Evolutionary conservation across 1,140 invertebrate species (phyloP), one percentile per base, ranked within the genome.

Genomic region (Eciton burchellii): DNA sequence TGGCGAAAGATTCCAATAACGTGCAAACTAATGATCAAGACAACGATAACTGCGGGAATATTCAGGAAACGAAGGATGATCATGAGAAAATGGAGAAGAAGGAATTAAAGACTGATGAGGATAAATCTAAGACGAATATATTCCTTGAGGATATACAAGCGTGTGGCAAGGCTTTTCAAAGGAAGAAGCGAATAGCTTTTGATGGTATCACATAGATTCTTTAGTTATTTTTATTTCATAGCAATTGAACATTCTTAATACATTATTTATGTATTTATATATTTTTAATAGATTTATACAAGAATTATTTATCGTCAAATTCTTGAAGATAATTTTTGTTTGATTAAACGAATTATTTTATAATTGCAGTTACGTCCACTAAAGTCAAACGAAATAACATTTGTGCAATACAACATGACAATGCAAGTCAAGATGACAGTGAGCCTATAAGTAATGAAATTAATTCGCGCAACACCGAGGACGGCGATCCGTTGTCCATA

Each of bases 141-240:
- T 93, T 92, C 90, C 91, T 93, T 14, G 92, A 94, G 11, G 91
- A 92, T 16, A 85, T 91, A 56, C 93, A 94, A 49, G 83, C 90
- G 3, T 90, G 92, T 0, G 73, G 74, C 14, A 94, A 94, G 63
- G 92, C 88, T 12, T 94, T 93, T 68, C 92, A 93, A 84, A 76
- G 94, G 63, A 93, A 93, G 83, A 92, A 91, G 73, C 86, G 93
- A 21, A 94, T 94, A 57, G 93, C 93, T 21, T 94, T 94, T 87
- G 93, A 94, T 73, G 93, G 92, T 93, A 84, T 76, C 52, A 21
- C 47, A 26, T 59, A 3, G 1, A 73, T 74, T 54, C 65, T n/a
- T 63, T 21, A 35, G 29, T 0, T 49, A 0, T 24, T 63, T 63
- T 65, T 41, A 16, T 21, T 29, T 49, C 45, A 1, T 0, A 19